Evolutionary conservation across 1,140 invertebrate species (phyloP).

Genomic region (Drosophila burlai): DNA sequence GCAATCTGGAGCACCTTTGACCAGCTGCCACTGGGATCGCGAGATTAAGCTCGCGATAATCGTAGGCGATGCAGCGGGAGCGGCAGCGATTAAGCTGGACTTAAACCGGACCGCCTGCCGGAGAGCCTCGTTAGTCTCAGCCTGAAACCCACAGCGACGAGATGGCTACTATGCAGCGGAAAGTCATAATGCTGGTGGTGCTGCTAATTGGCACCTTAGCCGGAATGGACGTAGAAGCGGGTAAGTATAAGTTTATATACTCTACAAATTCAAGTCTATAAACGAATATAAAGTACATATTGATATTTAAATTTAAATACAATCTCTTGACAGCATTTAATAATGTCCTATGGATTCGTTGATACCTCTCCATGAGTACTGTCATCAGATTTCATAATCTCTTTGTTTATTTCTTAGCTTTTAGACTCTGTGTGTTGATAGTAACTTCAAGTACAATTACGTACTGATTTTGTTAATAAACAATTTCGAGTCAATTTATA

Average conservation of each 20-base stretch:
- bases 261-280: too few species aligned
- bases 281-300: background rate
- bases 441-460: background rate
- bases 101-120: conserved; percentile 21
- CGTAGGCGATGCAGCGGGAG: conserved; percentile 15
- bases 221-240: background rate
- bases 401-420: background rate
- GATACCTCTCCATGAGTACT: background rate
- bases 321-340: background rate
- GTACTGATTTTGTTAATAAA: background rate
- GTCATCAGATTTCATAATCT: background rate
- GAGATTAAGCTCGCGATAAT: conserved; percentile 17
- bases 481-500: background rate
- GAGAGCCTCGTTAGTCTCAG: conserved; percentile 53
- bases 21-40: background rate
- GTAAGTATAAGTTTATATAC: conserved; percentile 34
- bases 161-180: conserved; percentile 38
- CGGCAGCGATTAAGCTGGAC: conserved; percentile 1
- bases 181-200: conserved; percentile 18
- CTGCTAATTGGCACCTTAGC: conserved; percentile 25
- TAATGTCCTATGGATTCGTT: too few species aligned
- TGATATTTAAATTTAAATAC: too few species aligned
- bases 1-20: conserved; percentile 19
- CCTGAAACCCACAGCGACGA: conserved; percentile 29
- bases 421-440: too few species aligned